Conservation (phyloP, 1,140 invertebrate genomes). For the Hylaeus volcanicus region DNA sequence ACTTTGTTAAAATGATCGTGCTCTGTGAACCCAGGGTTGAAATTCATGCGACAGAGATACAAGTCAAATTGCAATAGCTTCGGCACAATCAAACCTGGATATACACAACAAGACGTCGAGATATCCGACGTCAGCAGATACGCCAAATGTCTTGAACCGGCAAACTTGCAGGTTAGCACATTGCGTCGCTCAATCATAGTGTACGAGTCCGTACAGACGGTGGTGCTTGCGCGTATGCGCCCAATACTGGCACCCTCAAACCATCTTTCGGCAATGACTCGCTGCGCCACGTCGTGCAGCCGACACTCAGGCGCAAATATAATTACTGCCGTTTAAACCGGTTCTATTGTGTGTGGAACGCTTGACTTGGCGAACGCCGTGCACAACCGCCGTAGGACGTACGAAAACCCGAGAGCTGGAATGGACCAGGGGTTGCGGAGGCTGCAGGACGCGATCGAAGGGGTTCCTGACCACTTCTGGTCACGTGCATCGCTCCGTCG, state of each 20-base stretch:
- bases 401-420: slow-evolving; percentile 39
- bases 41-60: no score
- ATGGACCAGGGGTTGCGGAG: slow-evolving; percentile 24
- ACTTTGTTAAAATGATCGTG: no score
- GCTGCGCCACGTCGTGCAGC: slow-evolving; percentile 50
- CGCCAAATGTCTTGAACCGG: no score
- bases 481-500: slow-evolving; percentile 57
- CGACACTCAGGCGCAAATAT: slow-evolving; percentile 78
- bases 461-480: slow-evolving; percentile 58
- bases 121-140: no score
- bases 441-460: slow-evolving; percentile 34
- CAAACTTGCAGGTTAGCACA: no score
- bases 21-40: no score
- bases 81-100: no score
- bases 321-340: slow-evolving; percentile 80
- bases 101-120: no score
- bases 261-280: slow-evolving; percentile 39
- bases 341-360: slow-evolving; percentile 76
- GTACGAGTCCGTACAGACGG: background rate
- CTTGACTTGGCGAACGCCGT: slow-evolving; percentile 77
- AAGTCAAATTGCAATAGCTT: no score
- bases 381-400: slow-evolving; percentile 57
- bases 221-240: background rate
- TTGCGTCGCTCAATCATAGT: no score
- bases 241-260: background rate